Evolutionary conservation across 2,113 vertebrate genomes (phyloP), one percentile per base, ranked within the genome.

Genomic region (Craseonycteris thonglongyai): DNA sequence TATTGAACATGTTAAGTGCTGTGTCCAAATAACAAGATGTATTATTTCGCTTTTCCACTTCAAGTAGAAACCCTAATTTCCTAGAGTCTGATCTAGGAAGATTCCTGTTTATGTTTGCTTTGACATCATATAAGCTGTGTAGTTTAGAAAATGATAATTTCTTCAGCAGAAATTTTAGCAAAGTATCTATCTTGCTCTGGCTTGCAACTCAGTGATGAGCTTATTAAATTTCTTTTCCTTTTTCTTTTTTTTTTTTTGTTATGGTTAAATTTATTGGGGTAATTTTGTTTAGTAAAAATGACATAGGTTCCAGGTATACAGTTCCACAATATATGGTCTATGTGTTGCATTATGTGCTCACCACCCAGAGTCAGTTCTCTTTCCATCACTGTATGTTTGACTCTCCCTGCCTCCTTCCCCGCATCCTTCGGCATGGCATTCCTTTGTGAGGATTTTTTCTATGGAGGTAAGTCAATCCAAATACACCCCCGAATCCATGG

Each of bases 191-290:
- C 13, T 24, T 38, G n/a, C 42, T 80, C 45, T 72, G 59, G 28
- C 2, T 47, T 45, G 2, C 2, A n/a, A n/a, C 5, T 19, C 3
- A 24, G 19, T 1, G 0, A 49, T 33, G 4, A 72, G 22, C 1
- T 35, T 74, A 7, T 16, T 6, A 4, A 47, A 15, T 82, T 59
- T 4, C 18, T 30, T 81, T n/a, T n/a, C n/a, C n/a, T n/a, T n/a
- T n/a, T n/a, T n/a, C n/a, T n/a, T n/a, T n/a, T n/a, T n/a, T n/a
- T n/a, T n/a, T n/a, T n/a, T n/a, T n/a, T n/a, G n/a, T n/a, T n/a
- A n/a, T n/a, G n/a, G n/a, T n/a, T n/a, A n/a, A n/a, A n/a, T n/a
- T n/a, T n/a, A n/a, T n/a, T n/a, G n/a, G n/a, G n/a, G n/a, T n/a
- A n/a, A n/a, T n/a, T n/a, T n/a, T n/a, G n/a, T n/a, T n/a, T n/a